Conservation (phyloP, 2,888 invertebrate genomes). For the Caenorhabditis afra region DNA sequence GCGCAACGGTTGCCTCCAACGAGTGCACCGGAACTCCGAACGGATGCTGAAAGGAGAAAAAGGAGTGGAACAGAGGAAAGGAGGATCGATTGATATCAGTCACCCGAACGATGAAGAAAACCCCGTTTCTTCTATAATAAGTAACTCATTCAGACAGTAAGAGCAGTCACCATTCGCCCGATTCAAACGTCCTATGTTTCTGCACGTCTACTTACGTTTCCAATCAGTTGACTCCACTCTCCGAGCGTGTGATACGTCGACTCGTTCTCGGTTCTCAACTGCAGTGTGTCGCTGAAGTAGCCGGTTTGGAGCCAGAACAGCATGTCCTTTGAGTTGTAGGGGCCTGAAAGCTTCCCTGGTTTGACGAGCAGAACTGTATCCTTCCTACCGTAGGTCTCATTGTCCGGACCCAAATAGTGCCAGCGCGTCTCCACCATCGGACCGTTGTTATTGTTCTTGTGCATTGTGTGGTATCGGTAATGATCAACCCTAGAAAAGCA, state of each 20-base stretch:
- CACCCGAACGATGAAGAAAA: too few species aligned
- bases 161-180: too few species aligned
- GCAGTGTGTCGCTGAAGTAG: conserved; percentile 88
- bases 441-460: conserved; percentile 42
- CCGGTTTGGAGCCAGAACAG: conserved; percentile 90
- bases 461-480: conserved; percentile 17
- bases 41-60: conserved; percentile 46
- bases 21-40: conserved; percentile 41
- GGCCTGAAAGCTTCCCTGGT: conserved; percentile 84
- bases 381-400: conserved; percentile 56
- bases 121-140: too few species aligned
- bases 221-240: conserved; percentile 56
- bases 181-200: too few species aligned
- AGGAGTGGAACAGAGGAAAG: too few species aligned
- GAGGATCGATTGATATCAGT: too few species aligned
- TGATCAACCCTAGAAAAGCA: conserved; percentile 10
- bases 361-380: background rate
- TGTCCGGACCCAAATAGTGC: conserved; percentile 66
- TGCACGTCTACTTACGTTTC: conserved; percentile 28
- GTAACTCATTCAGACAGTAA: too few species aligned
- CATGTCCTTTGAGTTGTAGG: conserved; percentile 91
- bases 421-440: conserved; percentile 53
- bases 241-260: conserved; percentile 82
- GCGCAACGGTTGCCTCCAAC: conserved; percentile 18
- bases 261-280: conserved; percentile 89